Conservation (phyloP, 2,888 invertebrate species). For the Stenoptilia bipunctidactyla region DNA sequence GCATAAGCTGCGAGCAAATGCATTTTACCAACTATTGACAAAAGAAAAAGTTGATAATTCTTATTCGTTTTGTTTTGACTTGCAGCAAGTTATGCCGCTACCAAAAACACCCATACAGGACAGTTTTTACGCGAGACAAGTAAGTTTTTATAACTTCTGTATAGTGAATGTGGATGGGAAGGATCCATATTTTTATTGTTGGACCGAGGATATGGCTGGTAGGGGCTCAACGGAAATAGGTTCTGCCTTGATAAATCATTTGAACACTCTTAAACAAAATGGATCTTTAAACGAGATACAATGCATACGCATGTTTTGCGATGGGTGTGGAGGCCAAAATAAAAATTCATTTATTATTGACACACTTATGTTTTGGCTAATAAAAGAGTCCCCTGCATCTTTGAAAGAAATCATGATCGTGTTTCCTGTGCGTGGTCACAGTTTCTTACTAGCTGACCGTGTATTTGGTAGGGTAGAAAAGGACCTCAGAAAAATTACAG, state of each 20-base stretch:
- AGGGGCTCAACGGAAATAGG: background rate
- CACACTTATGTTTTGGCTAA: background rate
- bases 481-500: background rate
- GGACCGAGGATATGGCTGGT: slow-evolving; percentile 1
- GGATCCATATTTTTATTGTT: slow-evolving; percentile 1
- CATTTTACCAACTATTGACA: background rate
- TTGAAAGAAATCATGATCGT: background rate
- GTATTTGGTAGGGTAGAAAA: slow-evolving; percentile 1
- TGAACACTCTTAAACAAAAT: background rate
- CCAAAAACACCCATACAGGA: slow-evolving; percentile 2
- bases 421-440: background rate
- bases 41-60: background rate
- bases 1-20: background rate
- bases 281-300: no score
- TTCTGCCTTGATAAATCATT: background rate
- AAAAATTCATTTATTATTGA: background rate
- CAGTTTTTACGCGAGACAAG: background rate
- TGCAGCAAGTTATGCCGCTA: slow-evolving; percentile 1
- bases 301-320: no score
- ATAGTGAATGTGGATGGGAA: background rate
- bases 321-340: no score
- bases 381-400: background rate
- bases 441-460: slow-evolving; percentile 1
- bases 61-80: background rate
- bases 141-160: slow-evolving; percentile 3